Percentiles rank a stretch among this genome's conserved stretches.
Conservation (phyloP, 2,113 vertebrate genomes). For the Platichthys flesus region DNA sequence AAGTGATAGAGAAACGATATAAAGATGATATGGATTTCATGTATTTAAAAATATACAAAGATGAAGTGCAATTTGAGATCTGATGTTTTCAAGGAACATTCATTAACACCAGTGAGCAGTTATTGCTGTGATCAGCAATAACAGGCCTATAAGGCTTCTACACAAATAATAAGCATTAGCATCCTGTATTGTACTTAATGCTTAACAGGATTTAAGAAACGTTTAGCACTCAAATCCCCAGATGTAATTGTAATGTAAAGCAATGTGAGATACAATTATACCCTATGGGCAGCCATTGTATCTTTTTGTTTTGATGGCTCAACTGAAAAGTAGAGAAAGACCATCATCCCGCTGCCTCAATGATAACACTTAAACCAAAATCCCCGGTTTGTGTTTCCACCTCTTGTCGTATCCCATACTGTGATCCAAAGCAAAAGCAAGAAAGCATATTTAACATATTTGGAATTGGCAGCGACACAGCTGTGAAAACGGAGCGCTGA, state of each 20-base stretch:
- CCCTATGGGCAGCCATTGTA: slow-evolving; percentile 29
- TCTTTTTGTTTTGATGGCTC: slow-evolving; percentile 56
- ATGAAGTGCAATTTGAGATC: background rate
- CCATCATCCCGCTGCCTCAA: slow-evolving; percentile 15
- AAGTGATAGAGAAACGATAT: background rate
- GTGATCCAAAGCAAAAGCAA: slow-evolving; percentile 52
- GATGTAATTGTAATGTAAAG: slow-evolving; percentile 37
- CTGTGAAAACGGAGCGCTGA: slow-evolving; percentile 72
- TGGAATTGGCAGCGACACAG: slow-evolving; percentile 68
- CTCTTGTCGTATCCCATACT: slow-evolving; percentile 29
- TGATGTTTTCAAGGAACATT: slow-evolving; percentile 2
- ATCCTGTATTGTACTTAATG: slow-evolving; percentile 14
- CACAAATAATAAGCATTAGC: slow-evolving; percentile 26
- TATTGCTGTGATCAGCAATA: slow-evolving; percentile 33
- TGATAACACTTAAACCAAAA: slow-evolving; percentile 29
- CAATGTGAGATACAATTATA: slow-evolving; percentile 47
- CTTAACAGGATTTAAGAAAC: slow-evolving; percentile 40
- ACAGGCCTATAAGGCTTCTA: slow-evolving; percentile 5
- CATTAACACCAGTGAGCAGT: background rate
- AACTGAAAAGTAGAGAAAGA: slow-evolving; percentile 16
- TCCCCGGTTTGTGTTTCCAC: slow-evolving; percentile 65
- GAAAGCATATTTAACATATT: slow-evolving; percentile 75
- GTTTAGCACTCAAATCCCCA: slow-evolving; percentile 45
- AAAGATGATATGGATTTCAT: slow-evolving; percentile 17
- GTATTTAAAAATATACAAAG: slow-evolving; percentile 15